A percentile compares a stretch with the other conserved stretches of the same genome.
Conservation (phyloP, 2,888 invertebrate species). For the Drosophila limbata region DNA sequence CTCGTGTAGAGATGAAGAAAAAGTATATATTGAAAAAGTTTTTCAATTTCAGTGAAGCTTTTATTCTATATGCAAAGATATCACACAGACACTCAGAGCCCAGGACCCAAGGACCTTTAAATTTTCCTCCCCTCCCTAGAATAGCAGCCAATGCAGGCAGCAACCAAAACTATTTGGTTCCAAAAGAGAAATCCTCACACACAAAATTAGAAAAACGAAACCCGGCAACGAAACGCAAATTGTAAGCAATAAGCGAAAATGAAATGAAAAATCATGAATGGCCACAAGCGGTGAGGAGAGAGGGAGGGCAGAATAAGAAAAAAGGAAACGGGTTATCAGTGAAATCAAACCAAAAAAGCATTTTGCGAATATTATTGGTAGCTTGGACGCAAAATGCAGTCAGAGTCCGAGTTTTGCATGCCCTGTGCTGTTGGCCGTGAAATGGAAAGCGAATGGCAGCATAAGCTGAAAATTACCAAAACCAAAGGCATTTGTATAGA, state of each 20-base stretch:
- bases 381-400: conserved; percentile 44
- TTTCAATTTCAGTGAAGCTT: conserved; percentile 79
- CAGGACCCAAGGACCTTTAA: conserved; percentile 13
- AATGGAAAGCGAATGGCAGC: conserved; percentile 71
- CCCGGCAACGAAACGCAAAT: conserved; percentile 65
- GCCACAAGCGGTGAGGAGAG: conserved; percentile 36
- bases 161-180: conserved; percentile 63
- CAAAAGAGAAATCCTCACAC: conserved; percentile 56
- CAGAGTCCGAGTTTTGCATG: conserved; percentile 47
- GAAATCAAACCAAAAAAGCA: conserved; percentile 68
- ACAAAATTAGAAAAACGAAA: conserved; percentile 75
- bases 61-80: conserved; percentile 77
- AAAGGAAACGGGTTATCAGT: conserved; percentile 19
- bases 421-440: conserved; percentile 64
- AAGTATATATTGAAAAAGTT: conserved; percentile 76
- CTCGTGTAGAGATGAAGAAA: conserved; percentile 45
- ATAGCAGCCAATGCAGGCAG: conserved; percentile 43
- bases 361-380: conserved; percentile 59
- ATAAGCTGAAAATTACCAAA: conserved; percentile 64
- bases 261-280: conserved; percentile 82
- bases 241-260: conserved; percentile 80
- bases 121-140: neutral
- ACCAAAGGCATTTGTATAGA: conserved; percentile 19
- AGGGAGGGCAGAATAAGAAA: neutral
- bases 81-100: conserved; percentile 44